Evolutionary conservation across 2,888 invertebrate species (phyloP).

Genomic region (Nomada goodeniana): DNA sequence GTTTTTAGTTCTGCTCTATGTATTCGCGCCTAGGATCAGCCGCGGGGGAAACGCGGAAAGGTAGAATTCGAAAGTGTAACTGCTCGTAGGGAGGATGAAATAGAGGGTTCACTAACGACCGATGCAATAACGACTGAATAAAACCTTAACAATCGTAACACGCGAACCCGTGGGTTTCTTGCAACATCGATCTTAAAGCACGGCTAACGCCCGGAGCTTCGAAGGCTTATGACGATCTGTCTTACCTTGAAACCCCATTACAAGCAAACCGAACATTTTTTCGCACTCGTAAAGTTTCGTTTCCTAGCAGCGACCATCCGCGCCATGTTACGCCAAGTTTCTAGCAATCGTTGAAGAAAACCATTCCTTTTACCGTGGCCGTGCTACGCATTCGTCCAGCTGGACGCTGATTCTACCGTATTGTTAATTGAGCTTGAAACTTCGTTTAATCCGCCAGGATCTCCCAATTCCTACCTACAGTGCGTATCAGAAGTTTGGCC

Average conservation of each 20-base stretch:
- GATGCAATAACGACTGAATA: slow-evolving; percentile 62
- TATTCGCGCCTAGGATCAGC: neutral
- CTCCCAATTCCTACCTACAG: too few species aligned
- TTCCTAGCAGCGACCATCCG: slow-evolving; percentile 50
- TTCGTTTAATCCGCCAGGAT: neutral
- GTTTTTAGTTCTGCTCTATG: neutral
- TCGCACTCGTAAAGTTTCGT: slow-evolving; percentile 65
- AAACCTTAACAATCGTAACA: slow-evolving; percentile 65
- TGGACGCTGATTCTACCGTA: neutral
- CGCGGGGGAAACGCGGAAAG: neutral
- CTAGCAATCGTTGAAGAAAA: slow-evolving; percentile 32
- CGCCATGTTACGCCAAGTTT: slow-evolving; percentile 13
- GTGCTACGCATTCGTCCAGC: slow-evolving; percentile 3
- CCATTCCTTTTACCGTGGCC: slow-evolving; percentile 9
- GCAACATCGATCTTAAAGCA: slow-evolving; percentile 68
- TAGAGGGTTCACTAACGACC: slow-evolving; percentile 57
- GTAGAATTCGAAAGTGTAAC: slow-evolving; percentile 37
- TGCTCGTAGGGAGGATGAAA: slow-evolving; percentile 16
- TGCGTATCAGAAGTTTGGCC: too few species aligned
- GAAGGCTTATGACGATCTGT: slow-evolving; percentile 72
- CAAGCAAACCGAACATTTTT: slow-evolving; percentile 64
- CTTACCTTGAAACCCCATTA: slow-evolving; percentile 68
- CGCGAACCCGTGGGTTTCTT: slow-evolving; percentile 59
- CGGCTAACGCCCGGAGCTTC: slow-evolving; percentile 66
- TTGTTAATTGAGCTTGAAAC: too few species aligned